Evolutionary conservation across 2,113 vertebrate genomes (phyloP).

Genomic region (Laticauda colubrina): DNA sequence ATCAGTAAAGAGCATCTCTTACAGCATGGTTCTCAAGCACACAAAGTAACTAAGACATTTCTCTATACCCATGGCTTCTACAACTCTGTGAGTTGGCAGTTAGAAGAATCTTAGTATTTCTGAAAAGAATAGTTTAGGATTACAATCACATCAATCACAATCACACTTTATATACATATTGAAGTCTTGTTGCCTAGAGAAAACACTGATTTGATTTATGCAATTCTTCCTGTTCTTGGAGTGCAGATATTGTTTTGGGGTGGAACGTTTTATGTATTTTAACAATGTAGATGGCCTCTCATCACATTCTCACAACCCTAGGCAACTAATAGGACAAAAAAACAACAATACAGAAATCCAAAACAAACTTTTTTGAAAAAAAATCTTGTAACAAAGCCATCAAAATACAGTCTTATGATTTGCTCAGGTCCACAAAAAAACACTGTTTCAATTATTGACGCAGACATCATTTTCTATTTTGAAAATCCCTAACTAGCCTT

Average conservation of each 20-base stretch:
- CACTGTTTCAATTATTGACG: not conserved
- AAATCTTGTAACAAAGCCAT: not conserved
- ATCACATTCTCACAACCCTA: not conserved
- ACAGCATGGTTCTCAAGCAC: not conserved
- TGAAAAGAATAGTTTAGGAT: not conserved
- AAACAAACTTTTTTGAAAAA: not conserved
- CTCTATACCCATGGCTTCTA: no score
- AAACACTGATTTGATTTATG: not conserved
- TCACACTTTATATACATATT: not conserved
- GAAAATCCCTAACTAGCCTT: not conserved
- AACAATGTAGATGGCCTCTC: not conserved
- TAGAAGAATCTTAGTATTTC: not conserved
- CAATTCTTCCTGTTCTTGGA: not conserved
- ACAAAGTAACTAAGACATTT: not conserved
- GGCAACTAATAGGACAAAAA: not conserved
- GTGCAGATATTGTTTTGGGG: not conserved
- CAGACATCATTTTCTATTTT: not conserved
- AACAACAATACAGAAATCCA: not conserved
- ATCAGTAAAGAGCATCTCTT: not conserved
- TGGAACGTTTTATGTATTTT: not conserved
- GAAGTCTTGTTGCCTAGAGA: not conserved
- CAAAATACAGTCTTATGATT: not conserved
- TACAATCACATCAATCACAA: not conserved
- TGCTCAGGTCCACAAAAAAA: not conserved
- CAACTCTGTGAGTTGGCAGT: not conserved